Percentiles rank a stretch among this genome's conserved stretches.
Conservation (phyloP, 2,113 vertebrate genomes). For the Lota lota region DNA sequence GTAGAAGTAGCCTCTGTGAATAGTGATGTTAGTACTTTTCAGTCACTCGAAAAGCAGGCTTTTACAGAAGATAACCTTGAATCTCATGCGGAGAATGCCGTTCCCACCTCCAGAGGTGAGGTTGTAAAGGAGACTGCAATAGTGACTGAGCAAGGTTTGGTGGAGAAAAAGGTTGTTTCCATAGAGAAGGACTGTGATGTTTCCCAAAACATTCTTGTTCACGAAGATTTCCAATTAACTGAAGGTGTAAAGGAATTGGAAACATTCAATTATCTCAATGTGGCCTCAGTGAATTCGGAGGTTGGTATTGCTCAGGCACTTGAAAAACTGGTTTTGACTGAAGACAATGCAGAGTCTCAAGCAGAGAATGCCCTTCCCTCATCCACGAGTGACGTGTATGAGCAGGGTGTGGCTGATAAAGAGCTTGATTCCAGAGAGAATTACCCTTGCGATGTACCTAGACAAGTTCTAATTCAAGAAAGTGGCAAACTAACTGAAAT, state of each 20-base stretch:
- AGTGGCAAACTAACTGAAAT: slow-evolving; percentile 32
- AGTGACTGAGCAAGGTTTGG: slow-evolving; percentile 9
- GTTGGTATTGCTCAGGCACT: not conserved
- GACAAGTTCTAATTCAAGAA: slow-evolving; percentile 13
- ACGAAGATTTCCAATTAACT: not conserved
- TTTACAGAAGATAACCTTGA: not conserved
- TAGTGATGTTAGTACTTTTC: slow-evolving; percentile 7
- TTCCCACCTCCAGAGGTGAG: not conserved
- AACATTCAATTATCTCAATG: slow-evolving; percentile 8
- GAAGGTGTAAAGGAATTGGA: not conserved
- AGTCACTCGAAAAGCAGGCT: not conserved
- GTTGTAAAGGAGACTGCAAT: not conserved
- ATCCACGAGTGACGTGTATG: not conserved
- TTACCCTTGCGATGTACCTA: not conserved
- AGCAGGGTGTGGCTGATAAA: slow-evolving; percentile 20
- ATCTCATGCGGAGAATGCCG: slow-evolving; percentile 1
- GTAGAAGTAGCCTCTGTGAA: slow-evolving; percentile 10
- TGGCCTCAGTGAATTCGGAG: slow-evolving; percentile 2
- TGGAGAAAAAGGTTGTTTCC: not conserved
- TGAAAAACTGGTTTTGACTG: slow-evolving; percentile 12
- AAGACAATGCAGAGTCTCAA: slow-evolving; percentile 15
- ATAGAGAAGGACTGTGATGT: not conserved
- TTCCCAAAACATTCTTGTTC: not conserved
- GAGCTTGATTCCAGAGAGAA: slow-evolving; percentile 18
- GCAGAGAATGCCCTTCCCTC: slow-evolving; percentile 3